Conservation (phyloP, 2,113 vertebrate species). For the Malurus alboscapulatus region DNA sequence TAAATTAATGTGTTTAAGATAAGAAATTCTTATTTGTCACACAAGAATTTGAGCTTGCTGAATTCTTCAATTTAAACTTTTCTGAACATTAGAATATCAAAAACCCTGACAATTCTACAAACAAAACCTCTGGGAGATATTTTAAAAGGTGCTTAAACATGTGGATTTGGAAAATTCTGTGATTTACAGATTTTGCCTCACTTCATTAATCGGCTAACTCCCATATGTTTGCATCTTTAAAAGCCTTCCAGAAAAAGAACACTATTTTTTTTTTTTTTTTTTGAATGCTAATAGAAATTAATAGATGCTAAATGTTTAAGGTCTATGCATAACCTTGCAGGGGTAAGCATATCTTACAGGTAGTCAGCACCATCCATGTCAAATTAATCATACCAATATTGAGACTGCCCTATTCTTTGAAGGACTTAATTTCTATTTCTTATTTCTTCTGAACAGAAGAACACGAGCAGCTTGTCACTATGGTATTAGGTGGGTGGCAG, state of each 20-base stretch:
- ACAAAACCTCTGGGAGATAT: background rate
- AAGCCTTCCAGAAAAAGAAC: background rate
- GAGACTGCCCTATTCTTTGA: background rate
- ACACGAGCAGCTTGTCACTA: slow-evolving; percentile 10
- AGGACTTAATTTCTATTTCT: background rate
- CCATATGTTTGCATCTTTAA: background rate
- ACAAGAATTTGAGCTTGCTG: background rate
- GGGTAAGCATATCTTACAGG: background rate
- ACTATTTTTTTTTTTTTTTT: background rate
- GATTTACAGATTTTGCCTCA: background rate
- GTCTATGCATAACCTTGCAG: background rate
- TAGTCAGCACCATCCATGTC: background rate
- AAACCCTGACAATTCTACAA: background rate
- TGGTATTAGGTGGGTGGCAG: background rate
- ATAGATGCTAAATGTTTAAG: background rate
- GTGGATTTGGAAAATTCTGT: background rate
- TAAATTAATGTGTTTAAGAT: background rate
- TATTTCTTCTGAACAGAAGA: background rate
- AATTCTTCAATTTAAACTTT: background rate
- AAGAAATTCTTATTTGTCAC: background rate
- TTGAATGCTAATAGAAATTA: background rate
- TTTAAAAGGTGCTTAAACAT: background rate
- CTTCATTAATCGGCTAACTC: background rate
- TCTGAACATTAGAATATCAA: background rate
- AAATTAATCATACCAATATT: background rate